Evolutionary conservation across 2,888 invertebrate species (phyloP), one percentile per base, ranked within the genome.

Genomic region (Dynastes hyllus): DNA sequence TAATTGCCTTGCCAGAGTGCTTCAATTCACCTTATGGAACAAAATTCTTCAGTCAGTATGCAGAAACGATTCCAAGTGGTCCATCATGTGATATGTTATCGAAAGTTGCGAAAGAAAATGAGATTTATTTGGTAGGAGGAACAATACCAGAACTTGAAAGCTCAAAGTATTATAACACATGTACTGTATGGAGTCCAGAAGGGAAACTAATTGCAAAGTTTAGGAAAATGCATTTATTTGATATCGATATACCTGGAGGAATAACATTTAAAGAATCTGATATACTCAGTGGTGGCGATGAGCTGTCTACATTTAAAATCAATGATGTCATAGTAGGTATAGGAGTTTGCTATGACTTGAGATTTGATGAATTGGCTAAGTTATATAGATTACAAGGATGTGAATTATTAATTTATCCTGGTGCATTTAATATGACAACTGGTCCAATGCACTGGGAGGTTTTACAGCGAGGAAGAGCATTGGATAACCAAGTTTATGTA

Each of bases 21-120:
- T 98, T 98, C 86, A 98, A 98, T 88, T 95, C 96, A 16, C 98
- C 98, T 0, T 98, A 98, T 89, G 98, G 98, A 78, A 94, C 94
- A 70, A 91, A 93, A 83, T 95, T 93, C 88, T 98, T 98, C 87
- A 90, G 92, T 0, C 93, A 96, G 84, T 97, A 97, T 89, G 95
- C 98, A 0, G 98, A 98, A 88, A 88, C 89, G 22, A 92, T 98
- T 73, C 97, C 97, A 0, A 88, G 91, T 22, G 96, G 98, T 0
- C 92, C 93, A 82, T 96, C 98, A 0, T 92, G 93, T 76, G 86
- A 90, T 40, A 92, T 93, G 45, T 89, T 98, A 45, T 94, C 96
- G 0, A 87, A 91, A 77, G 93, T 94, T 29, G 98, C 98, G 0
- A 93, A 92, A 81, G 93, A 95, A 80, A 92, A 95, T 81, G 91